Percentiles rank a stretch among this genome's conserved stretches.
These are phyloP conservation scores for Elymnias hypermnestra DNA, from an alignment of 1,140 invertebrate species.

Conservation along the genomic window DNA sequence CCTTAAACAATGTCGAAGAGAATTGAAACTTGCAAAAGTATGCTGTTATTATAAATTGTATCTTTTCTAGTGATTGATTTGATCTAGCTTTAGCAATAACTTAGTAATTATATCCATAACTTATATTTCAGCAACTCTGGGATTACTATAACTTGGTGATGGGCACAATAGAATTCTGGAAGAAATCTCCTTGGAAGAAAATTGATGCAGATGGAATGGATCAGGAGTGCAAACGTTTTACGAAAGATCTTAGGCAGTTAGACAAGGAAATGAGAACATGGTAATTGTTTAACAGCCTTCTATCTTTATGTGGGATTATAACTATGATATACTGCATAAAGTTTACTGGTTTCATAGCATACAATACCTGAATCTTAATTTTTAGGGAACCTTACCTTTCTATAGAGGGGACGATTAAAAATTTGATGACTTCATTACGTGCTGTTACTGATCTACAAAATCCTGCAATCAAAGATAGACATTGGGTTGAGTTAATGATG, in stretches of 20 bases:
- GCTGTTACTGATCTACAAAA: slow-evolving; percentile 96
- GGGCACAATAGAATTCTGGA: slow-evolving; percentile 92
- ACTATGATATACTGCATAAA: too few species aligned
- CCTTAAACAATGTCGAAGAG: slow-evolving; percentile 84
- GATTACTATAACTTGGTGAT: slow-evolving; percentile 91
- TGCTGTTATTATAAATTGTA: background rate
- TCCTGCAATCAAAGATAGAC: slow-evolving; percentile 92
- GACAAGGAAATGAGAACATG: slow-evolving; percentile 93
- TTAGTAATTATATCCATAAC: too few species aligned
- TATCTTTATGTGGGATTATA: too few species aligned
- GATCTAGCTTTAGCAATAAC: background rate
- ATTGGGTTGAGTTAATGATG: slow-evolving; percentile 95
- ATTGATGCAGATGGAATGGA: slow-evolving; percentile 97
- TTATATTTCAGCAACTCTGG: slow-evolving; percentile 84
- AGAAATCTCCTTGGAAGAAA: slow-evolving; percentile 93
- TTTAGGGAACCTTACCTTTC: slow-evolving; percentile 75
- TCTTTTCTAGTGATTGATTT: background rate
- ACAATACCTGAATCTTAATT: too few species aligned
- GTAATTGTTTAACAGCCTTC: too few species aligned
- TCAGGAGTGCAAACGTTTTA: slow-evolving; percentile 94
- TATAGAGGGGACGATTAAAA: slow-evolving; percentile 86
- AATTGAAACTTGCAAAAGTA: slow-evolving; percentile 86
- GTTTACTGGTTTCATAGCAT: too few species aligned
- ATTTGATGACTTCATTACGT: slow-evolving; percentile 90
- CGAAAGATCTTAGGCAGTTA: slow-evolving; percentile 87